Conservation (phyloP, 2,113 vertebrate species). For the Turdus rufiventris region DNA sequence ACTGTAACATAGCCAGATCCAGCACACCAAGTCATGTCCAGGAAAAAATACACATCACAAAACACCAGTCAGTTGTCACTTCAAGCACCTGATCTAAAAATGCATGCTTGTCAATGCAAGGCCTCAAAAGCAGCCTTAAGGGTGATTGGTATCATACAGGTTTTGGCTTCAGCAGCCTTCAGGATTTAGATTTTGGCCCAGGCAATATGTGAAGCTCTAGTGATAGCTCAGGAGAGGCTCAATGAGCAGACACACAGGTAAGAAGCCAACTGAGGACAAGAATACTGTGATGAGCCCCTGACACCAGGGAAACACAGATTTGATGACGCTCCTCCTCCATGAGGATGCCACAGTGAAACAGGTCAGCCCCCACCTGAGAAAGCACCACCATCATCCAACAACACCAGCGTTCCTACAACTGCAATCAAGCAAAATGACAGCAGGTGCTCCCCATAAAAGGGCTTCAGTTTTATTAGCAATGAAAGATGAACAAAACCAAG, state of each 20-base stretch:
- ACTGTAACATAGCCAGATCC: not conserved
- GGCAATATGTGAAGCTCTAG: not conserved
- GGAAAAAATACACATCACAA: not conserved
- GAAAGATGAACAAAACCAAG: conserved; percentile 25
- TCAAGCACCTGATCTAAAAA: not conserved
- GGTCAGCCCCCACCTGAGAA: not conserved
- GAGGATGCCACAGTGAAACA: not conserved
- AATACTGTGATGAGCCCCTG: not conserved
- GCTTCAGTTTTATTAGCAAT: not conserved
- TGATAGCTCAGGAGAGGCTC: not conserved
- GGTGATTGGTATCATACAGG: not conserved
- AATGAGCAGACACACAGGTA: not conserved
- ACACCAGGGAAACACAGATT: not conserved
- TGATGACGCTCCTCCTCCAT: not conserved
- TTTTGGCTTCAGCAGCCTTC: not conserved
- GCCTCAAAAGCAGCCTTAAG: not conserved
- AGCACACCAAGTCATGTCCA: not conserved
- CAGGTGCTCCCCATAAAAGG: conserved; percentile 3
- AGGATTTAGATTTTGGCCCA: not conserved
- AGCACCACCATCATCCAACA: not conserved
- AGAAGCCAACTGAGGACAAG: not conserved
- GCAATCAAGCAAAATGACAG: not conserved
- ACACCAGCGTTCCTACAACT: rapidly evolving
- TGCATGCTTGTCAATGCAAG: not conserved
- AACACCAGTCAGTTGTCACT: not conserved